Base-by-base conservation (phyloP, 2,888 invertebrate genomes). In the Catocala nupta region DNA sequence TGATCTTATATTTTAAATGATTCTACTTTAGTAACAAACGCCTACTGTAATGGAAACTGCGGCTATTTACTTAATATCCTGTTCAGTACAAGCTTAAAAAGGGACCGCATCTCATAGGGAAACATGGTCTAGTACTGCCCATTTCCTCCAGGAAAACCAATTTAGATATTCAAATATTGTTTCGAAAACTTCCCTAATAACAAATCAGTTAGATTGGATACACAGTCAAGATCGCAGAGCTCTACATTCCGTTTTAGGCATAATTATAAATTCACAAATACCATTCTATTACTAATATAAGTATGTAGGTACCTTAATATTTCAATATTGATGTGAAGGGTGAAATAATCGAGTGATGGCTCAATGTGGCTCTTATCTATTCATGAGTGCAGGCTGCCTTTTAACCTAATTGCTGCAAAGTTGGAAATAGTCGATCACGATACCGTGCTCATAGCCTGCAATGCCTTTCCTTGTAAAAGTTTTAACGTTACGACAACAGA, bases 131-230 rank as follows among this genome's bases (percentile, higher is more conserved):
- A 25, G 0, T 25, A 6, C 13, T 34, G 49, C 25, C 42, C 42
- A 33, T 56, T 39, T 43, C 10, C 44, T 33, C 11, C 44, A 56
- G 47, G 50, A 50, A 45, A 59, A 71, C 63, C 63, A 71, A 75
- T 69, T 69, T 52, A 60, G 55, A 47, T 59, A 65, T 65, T 57
- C 73, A 71, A 73, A 76, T 76, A 76, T 70, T 76, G 68, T 68
- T 68, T 39, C 6, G 52, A 58, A 55, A 68, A 73, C 65, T 70
- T 65, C 45, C 50, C 42, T 65, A 57, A 63, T 69, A 59, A 76
- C 59, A 59, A 73, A 58, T 59, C 65, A 65, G 58, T 56, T 33
- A 49, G 47, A 64, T 53, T 73, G 62, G 64, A 59, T 59, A 60
- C 55, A 47, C 52, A 49, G 61, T 25, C 59, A 64, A 61, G 67